Percentiles rank a stretch among this genome's conserved stretches.
Conservation (phyloP, 2,888 invertebrate species). For the Hirudinaria manillensis region DNA sequence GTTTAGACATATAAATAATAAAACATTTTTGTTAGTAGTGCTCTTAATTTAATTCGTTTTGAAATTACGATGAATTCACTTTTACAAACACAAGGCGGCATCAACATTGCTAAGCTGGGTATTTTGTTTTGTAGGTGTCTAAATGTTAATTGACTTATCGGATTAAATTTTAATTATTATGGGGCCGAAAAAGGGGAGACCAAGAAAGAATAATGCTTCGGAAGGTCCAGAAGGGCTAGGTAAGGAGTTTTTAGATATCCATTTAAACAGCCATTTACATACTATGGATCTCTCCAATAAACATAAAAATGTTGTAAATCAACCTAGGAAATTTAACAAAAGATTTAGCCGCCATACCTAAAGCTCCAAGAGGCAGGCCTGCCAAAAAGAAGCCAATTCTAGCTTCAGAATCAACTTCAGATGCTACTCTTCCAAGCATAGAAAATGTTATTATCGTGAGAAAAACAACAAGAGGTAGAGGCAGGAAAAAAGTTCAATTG, state of each 20-base stretch:
- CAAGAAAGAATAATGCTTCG: background rate
- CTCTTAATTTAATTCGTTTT: too few species aligned
- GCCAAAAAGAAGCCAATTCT: conserved; percentile 18
- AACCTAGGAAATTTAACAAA: background rate
- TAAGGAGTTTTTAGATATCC: background rate
- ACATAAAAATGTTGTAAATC: background rate
- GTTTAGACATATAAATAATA: too few species aligned
- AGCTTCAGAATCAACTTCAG: conserved; percentile 14
- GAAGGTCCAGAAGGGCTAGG: background rate
- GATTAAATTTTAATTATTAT: background rate
- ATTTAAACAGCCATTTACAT: background rate
- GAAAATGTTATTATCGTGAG: background rate
- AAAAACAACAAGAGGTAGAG: conserved; percentile 21
- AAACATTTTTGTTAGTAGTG: too few species aligned
- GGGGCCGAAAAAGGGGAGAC: conserved; percentile 21
- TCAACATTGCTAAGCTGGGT: too few species aligned
- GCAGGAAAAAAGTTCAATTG: conserved; percentile 13
- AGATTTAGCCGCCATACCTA: background rate
- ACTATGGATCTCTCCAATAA: background rate
- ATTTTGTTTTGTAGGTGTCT: too few species aligned
- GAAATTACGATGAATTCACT: too few species aligned
- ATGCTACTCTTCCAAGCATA: background rate
- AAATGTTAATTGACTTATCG: too few species aligned
- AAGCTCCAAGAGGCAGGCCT: conserved; percentile 20
- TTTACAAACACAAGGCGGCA: too few species aligned